Evolutionary conservation across 2,113 vertebrate genomes (phyloP).

Genomic region (Entelurus aequoreus): DNA sequence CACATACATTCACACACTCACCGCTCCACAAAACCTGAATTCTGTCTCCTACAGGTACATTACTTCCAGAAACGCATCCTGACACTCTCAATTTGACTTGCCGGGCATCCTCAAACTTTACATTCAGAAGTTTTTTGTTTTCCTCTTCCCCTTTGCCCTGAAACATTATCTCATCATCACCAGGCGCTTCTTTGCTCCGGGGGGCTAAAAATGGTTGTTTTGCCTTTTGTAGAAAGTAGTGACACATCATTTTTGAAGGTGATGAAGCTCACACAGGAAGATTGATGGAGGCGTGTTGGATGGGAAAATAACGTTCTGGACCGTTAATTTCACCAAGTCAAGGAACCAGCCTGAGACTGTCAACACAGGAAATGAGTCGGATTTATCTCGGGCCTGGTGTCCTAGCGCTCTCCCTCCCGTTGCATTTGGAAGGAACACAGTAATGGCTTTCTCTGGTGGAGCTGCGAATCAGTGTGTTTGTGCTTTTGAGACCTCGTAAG

Average conservation of each 20-base stretch:
- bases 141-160: conserved; percentile 13
- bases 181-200: conserved; percentile 13
- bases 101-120: conserved; percentile 9
- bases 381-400: conserved; percentile 63
- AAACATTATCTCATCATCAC: conserved; percentile 23
- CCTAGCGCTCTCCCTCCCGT: conserved; percentile 29
- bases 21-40: too few species aligned
- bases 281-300: conserved; percentile 68
- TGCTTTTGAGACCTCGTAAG: conserved; percentile 12
- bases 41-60: neutral
- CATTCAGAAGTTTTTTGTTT: conserved; percentile 19
- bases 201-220: conserved; percentile 44
- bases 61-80: neutral
- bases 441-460: conserved; percentile 17
- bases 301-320: conserved; percentile 66
- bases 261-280: conserved; percentile 53
- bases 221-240: conserved; percentile 51
- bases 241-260: conserved; percentile 58
- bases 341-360: conserved; percentile 61
- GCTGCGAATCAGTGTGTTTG: conserved; percentile 6
- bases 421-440: conserved; percentile 35
- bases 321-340: conserved; percentile 68
- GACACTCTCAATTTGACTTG: neutral
- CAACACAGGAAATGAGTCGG: conserved; percentile 65
- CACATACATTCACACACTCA: too few species aligned